Evolutionary conservation across 2,888 invertebrate genomes (phyloP).

Genomic region (Ligdia adustata): DNA sequence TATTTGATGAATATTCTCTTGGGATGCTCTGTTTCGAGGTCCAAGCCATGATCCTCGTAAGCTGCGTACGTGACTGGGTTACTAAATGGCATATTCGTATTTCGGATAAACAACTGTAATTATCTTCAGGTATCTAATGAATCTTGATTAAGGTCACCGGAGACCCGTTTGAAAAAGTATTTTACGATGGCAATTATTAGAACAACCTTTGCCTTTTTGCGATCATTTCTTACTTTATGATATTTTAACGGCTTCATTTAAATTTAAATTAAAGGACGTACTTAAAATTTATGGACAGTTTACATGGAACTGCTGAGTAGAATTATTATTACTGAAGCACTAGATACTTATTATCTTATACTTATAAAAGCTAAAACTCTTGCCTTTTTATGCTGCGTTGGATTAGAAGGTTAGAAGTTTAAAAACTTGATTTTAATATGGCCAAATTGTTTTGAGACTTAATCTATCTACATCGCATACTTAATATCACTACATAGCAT

Average conservation of each 20-base stretch:
- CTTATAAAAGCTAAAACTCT: no score
- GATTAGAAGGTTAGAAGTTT: no score
- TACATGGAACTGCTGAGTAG: conserved; percentile 10
- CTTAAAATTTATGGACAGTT: conserved; percentile 16
- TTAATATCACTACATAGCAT: no score
- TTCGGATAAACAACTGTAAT: conserved; percentile 42
- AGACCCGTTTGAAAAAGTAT: conserved; percentile 23
- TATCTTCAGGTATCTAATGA: conserved; percentile 52
- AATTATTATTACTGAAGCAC: conserved; percentile 11
- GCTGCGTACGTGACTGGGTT: conserved; percentile 58
- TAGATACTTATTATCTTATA: no score
- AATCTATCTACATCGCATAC: no score
- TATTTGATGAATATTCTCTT: conserved; percentile 35
- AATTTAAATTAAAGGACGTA: conserved; percentile 20
- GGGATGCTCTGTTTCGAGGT: conserved; percentile 18
- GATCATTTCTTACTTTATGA: conserved; percentile 1
- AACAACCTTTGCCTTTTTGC: no score
- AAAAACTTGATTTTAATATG: no score
- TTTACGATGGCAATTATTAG: conserved; percentile 3
- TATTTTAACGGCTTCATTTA: conserved; percentile 19
- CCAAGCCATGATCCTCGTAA: conserved; percentile 47
- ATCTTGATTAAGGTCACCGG: conserved; percentile 36
- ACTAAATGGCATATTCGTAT: conserved; percentile 53
- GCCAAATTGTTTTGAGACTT: no score
- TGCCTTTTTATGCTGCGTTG: no score